These are phyloP conservation scores for Stichodactyla helianthus DNA, from an alignment of 64 coral and sea anemone genomes.

Conservation along the genomic window DNA sequence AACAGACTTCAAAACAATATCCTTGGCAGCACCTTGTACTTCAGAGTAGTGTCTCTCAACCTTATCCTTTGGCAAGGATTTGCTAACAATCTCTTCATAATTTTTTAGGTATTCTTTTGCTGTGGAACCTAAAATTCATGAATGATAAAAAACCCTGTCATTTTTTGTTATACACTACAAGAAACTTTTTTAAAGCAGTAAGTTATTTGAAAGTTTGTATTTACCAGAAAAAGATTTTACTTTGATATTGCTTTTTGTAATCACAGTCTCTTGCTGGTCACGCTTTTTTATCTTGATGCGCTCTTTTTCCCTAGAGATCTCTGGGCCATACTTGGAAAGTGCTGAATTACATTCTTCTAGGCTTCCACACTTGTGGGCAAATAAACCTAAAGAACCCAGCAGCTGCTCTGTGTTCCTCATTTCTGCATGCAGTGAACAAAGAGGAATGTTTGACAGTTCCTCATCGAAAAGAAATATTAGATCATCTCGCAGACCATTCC, in stretches of 20 bases:
- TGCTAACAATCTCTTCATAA: conserved; percentile 1
- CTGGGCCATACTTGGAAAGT: conserved; percentile 3
- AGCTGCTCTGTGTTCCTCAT: conserved; percentile 7
- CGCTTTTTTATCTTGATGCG: neutral
- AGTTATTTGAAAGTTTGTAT: neutral
- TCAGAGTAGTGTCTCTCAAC: neutral
- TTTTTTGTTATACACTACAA: no score
- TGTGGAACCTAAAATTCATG: neutral
- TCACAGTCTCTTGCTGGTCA: neutral
- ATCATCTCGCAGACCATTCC: neutral
- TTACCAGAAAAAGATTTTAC: conserved; percentile 14
- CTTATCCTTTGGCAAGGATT: neutral
- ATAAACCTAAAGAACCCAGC: neutral
- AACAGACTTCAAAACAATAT: neutral
- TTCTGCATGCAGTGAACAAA: conserved; percentile 8
- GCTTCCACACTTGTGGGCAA: neutral
- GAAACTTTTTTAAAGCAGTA: neutral
- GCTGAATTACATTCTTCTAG: neutral
- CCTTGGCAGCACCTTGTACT: neutral
- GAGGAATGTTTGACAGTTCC: neutral
- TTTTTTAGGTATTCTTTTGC: neutral
- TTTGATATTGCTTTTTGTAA: conserved; percentile 2
- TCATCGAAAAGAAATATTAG: neutral
- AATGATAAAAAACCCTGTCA: no score
- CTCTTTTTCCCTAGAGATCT: neutral